Conservation (phyloP, 1,140 invertebrate species). For the Tetramorium simillimum region DNA sequence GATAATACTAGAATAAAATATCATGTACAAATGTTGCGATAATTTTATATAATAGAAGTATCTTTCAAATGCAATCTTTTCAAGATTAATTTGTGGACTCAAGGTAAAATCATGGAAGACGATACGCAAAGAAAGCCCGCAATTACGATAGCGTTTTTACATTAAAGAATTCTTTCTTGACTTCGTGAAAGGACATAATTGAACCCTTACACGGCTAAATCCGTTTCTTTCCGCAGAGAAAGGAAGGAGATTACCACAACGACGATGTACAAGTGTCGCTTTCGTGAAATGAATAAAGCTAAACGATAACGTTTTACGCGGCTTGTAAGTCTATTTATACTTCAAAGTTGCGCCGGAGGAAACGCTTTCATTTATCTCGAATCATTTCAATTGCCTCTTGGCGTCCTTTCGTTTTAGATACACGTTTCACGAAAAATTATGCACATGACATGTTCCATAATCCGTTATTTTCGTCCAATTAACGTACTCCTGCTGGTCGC, state of each 20-base stretch:
- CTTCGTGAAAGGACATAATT: slow-evolving; percentile 25
- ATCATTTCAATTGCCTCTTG: not conserved
- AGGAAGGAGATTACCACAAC: slow-evolving; percentile 32
- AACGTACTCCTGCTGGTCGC: not conserved
- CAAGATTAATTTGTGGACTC: not conserved
- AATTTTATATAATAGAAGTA: not conserved
- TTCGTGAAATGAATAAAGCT: slow-evolving; percentile 48
- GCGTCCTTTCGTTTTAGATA: not conserved
- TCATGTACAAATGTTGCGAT: not conserved
- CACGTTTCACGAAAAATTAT: slow-evolving; percentile 22
- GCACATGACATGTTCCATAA: not conserved
- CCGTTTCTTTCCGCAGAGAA: slow-evolving; percentile 34
- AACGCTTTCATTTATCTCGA: not conserved
- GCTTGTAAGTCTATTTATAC: slow-evolving; percentile 22
- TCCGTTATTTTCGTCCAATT: slow-evolving; percentile 37
- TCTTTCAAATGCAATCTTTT: not conserved
- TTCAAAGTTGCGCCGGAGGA: not conserved
- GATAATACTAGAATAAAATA: not conserved
- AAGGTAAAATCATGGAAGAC: slow-evolving; percentile 9
- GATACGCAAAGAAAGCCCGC: slow-evolving; percentile 42
- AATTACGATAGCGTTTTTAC: slow-evolving; percentile 31
- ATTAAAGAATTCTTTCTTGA: slow-evolving; percentile 21
- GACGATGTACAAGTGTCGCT: slow-evolving; percentile 4
- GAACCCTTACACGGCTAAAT: slow-evolving; percentile 44
- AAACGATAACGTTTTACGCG: slow-evolving; percentile 49